A percentile compares a stretch with the other conserved stretches of the same genome.
phyloP scores from a whole-genome alignment of 2,888 invertebrate species.

The Stomorhina lunata region DNA sequence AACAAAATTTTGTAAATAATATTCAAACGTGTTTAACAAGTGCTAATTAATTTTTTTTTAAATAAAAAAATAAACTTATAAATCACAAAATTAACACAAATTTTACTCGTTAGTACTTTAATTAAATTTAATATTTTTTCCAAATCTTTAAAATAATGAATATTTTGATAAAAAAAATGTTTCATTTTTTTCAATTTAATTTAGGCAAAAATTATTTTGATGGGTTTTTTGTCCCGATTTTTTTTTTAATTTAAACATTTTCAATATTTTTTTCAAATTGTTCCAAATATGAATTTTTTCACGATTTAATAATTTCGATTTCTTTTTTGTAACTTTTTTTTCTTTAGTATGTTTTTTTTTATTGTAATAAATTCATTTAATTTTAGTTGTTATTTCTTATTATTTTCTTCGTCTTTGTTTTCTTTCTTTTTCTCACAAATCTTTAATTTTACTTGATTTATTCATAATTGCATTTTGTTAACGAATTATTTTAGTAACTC shows the following conservation, averaged over 20 bases:
- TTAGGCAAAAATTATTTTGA: too few relatives aligned
- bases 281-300: too few relatives aligned
- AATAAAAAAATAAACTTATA: conserved; percentile 15
- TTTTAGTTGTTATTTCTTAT: too few relatives aligned
- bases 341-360: too few relatives aligned
- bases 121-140: not conserved
- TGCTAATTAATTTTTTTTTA: conserved; percentile 47
- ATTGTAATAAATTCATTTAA: too few relatives aligned
- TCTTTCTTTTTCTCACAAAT: too few relatives aligned
- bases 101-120: not conserved
- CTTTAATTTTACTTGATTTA: not conserved
- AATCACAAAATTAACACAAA: conserved; percentile 42
- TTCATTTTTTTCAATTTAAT: not conserved
- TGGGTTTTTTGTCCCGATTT: too few relatives aligned
- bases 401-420: too few relatives aligned
- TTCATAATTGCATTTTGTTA: not conserved
- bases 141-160: not conserved
- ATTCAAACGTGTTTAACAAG: conserved; percentile 43
- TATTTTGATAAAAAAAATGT: not conserved
- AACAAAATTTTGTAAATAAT: too few relatives aligned
- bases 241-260: too few relatives aligned
- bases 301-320: too few relatives aligned
- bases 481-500: not conserved
- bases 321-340: not conserved
- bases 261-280: too few relatives aligned